Evolutionary conservation across 2,888 invertebrate genomes (phyloP), one percentile per base, ranked within the genome.

Genomic region (Graphium colonna): DNA sequence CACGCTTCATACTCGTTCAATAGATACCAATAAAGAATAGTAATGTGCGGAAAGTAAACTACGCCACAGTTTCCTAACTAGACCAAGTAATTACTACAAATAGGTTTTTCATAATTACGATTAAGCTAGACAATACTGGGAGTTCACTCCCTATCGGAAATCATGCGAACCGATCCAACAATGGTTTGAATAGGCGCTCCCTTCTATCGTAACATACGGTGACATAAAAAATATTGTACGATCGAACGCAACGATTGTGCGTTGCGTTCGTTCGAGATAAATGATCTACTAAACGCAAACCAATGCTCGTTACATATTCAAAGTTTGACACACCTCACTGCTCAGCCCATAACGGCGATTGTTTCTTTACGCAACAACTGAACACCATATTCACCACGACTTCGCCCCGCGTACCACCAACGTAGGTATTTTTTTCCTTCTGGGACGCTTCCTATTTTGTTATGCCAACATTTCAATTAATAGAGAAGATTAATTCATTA

Each of bases 161-260:
- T 74, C 73, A 75, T 78, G 80, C 72, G 80, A 80, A 79, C 73
- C 73, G 60, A 55, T 54, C 60, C 68, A 64, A 70, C 75, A 74
- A 77, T 74, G 73, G 63, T 67, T 36, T 64, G 60, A 64, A 66
- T 64, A 65, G 67, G 62, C 62, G 65, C 67, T 71, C 73, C 73
- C 73, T 69, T 69, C 15, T 48, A 46, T 43, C 39, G 40, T 47
- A 41, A 52, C 47, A 40, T 18, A 46, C 21, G 16, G 28, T 5
- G 40, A 5, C 10, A 47, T 16, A 15, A 50, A 55, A 48, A 55
- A 55, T 58, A 43, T 43, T 16, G 50, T 50, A 50, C 50, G 41
- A 43, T 42, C 33, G 51, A 46, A 77, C 75, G 77, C 69, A 73
- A 75, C 73, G 68, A n/a, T n/a, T n/a, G n/a, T n/a, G n/a, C n/a